Conservation (phyloP, 2,113 vertebrate species). For the Larimichthys crocea region DNA sequence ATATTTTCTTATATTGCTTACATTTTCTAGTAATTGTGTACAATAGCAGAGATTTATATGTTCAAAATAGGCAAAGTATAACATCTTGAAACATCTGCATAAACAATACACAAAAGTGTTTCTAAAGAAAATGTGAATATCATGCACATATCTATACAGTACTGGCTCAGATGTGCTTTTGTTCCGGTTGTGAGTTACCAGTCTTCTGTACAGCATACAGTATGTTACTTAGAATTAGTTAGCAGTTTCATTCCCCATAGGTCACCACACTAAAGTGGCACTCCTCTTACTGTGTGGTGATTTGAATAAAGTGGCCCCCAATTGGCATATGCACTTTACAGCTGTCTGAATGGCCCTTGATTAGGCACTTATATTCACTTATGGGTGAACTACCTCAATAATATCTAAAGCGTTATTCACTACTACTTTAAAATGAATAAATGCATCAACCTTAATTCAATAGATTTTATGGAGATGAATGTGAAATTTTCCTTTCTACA, state of each 20-base stretch:
- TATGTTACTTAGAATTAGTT: background rate
- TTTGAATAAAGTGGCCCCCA: slow-evolving; percentile 28
- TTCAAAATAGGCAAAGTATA: background rate
- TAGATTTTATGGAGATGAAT: background rate
- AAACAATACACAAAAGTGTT: background rate
- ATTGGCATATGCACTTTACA: slow-evolving; percentile 27
- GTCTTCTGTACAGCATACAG: slow-evolving; percentile 5
- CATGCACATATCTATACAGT: too few relatives aligned
- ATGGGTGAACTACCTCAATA: background rate
- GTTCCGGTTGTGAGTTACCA: background rate
- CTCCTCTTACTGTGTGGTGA: background rate
- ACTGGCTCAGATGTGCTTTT: background rate
- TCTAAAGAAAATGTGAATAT: background rate
- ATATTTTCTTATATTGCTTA: background rate
- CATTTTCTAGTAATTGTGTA: background rate
- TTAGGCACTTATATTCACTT: slow-evolving; percentile 16
- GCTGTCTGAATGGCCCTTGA: slow-evolving; percentile 23
- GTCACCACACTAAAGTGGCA: slow-evolving; percentile 27
- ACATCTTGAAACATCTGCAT: background rate
- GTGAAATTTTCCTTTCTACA: background rate
- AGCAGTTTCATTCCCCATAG: slow-evolving; percentile 16
- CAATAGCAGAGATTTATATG: background rate
- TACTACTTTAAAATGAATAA: slow-evolving; percentile 3
- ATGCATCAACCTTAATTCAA: background rate
- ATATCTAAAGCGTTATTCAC: background rate